Percentiles rank a stretch among this genome's conserved stretches.
These are phyloP conservation scores for Ectropis crepuscularia DNA, from an alignment of 2,888 invertebrate genomes.

Conservation along the genomic window DNA sequence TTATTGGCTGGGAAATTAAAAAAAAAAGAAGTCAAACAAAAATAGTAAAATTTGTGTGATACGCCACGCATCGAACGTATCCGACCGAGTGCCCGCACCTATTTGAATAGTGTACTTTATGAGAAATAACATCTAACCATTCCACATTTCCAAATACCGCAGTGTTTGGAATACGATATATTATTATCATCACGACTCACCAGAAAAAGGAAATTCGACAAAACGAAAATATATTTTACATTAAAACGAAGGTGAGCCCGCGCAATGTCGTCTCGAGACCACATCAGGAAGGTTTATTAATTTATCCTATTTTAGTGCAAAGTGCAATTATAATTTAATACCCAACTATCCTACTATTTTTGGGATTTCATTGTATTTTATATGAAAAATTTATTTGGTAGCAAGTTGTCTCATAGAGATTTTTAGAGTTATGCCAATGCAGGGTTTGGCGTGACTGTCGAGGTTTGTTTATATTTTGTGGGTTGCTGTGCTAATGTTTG, in stretches of 20 bases:
- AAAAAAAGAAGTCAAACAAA: not conserved
- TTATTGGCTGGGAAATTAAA: not conserved
- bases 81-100: constrained; percentile 24
- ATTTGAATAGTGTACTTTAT: constrained; percentile 40
- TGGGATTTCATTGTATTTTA: constrained; percentile 50
- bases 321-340: constrained; percentile 61
- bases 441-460: constrained; percentile 46
- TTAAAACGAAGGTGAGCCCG: constrained; percentile 47
- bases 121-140: constrained; percentile 47
- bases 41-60: not conserved
- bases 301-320: constrained; percentile 66
- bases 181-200: constrained; percentile 45
- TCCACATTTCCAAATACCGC: constrained; percentile 40
- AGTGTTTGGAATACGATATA: constrained; percentile 38
- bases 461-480: constrained; percentile 1
- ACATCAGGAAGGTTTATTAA: constrained; percentile 47
- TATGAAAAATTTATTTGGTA: constrained; percentile 61
- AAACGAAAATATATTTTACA: constrained; percentile 45
- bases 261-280: constrained; percentile 39
- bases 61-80: constrained; percentile 18
- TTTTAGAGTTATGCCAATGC: constrained; percentile 51
- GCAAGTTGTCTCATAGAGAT: constrained; percentile 37
- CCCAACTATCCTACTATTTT: constrained; percentile 61
- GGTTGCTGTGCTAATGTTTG: no score
- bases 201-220: constrained; percentile 45